These are phyloP conservation scores for Hydriomena furcata DNA, from an alignment of 2,888 invertebrate species.

Conservation along the genomic window DNA sequence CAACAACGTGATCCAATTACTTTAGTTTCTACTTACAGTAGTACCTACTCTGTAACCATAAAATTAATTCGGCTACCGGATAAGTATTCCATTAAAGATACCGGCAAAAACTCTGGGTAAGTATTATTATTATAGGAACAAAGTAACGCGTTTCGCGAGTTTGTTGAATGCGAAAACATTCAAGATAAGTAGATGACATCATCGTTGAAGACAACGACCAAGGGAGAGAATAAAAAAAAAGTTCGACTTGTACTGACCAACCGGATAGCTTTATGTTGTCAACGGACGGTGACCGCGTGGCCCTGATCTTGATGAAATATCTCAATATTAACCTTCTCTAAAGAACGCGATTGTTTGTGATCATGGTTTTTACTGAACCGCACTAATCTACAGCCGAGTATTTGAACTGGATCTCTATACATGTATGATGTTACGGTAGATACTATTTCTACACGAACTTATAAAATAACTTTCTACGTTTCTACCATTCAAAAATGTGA, in stretches of 20 bases:
- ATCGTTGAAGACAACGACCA: slow-evolving; percentile 56
- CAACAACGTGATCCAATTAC: slow-evolving; percentile 15
- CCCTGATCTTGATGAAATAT: slow-evolving; percentile 74
- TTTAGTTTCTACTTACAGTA: not conserved
- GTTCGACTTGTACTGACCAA: slow-evolving; percentile 44
- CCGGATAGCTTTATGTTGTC: slow-evolving; percentile 51
- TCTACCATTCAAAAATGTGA: not conserved
- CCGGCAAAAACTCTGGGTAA: slow-evolving; percentile 32
- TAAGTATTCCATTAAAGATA: slow-evolving; percentile 21
- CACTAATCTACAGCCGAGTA: not conserved
- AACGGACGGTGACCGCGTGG: slow-evolving; percentile 67
- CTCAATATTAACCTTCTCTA: slow-evolving; percentile 44
- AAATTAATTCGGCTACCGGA: slow-evolving; percentile 23
- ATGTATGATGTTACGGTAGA: too few relatives aligned
- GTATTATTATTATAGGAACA: slow-evolving; percentile 48
- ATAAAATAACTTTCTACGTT: not conserved
- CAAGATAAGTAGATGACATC: slow-evolving; percentile 67
- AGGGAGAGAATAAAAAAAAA: slow-evolving; percentile 59
- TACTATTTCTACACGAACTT: not conserved
- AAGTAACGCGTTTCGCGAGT: slow-evolving; percentile 42
- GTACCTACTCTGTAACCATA: slow-evolving; percentile 10
- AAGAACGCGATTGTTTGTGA: slow-evolving; percentile 7
- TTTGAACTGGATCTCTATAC: too few relatives aligned
- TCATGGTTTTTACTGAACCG: not conserved
- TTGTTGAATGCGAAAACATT: too few relatives aligned